A percentile compares a stretch with the other conserved stretches of the same genome.
These are phyloP conservation scores for Caenorhabditis zanzibari DNA, from an alignment of 2,888 invertebrate species.

Conservation along the genomic window DNA sequence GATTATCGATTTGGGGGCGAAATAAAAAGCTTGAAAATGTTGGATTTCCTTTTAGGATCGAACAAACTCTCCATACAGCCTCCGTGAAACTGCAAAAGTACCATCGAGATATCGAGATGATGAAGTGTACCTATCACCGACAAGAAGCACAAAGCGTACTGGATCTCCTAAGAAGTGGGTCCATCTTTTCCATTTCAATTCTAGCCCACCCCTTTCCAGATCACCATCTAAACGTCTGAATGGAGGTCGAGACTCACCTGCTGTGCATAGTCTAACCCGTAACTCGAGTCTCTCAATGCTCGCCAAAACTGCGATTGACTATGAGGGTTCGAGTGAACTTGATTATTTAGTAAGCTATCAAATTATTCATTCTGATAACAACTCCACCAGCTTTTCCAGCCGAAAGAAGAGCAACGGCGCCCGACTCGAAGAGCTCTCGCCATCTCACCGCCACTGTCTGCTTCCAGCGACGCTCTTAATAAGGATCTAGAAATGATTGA, in stretches of 20 bases:
- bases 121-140: constrained; percentile 45
- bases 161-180: constrained; percentile 60
- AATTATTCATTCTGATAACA: background rate
- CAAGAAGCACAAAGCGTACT: constrained; percentile 35
- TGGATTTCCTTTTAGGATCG: constrained; percentile 37
- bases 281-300: constrained; percentile 56
- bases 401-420: constrained; percentile 31
- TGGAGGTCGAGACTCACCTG: constrained; percentile 49
- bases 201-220: too few relatives aligned
- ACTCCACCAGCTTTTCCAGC: constrained; percentile 24
- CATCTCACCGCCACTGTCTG: constrained; percentile 28
- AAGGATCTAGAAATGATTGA: constrained; percentile 50
- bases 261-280: constrained; percentile 22
- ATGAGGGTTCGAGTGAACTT: constrained; percentile 42
- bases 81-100: constrained; percentile 69
- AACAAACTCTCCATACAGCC: constrained; percentile 66
- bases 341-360: constrained; percentile 34
- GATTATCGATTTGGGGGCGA: background rate
- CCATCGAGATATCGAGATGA: constrained; percentile 74
- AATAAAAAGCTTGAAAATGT: background rate
- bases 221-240: constrained; percentile 50
- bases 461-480: constrained; percentile 8
- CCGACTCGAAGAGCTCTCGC: constrained; percentile 45
- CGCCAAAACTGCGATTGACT: constrained; percentile 50
- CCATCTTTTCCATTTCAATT: background rate